Percentiles rank a stretch among this genome's conserved stretches.
Evolutionary conservation across 2,113 vertebrate genomes (phyloP).

Genomic region (Vicugna pacos): DNA sequence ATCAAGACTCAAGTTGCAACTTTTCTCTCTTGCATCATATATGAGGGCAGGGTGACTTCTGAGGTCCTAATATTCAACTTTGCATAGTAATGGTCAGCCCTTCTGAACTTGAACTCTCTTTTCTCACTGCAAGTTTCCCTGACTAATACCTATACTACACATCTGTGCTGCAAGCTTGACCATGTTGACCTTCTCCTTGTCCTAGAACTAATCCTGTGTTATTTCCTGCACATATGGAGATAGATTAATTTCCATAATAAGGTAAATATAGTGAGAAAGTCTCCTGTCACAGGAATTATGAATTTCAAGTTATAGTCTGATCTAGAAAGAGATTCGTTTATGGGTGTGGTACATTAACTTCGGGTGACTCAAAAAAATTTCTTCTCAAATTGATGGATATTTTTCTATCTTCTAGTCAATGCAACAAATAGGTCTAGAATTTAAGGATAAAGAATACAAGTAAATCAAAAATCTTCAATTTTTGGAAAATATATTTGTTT

Average conservation of each 20-base stretch:
- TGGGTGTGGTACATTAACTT: neutral
- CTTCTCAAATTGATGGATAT: neutral
- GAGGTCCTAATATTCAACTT: neutral
- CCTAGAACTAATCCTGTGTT: neutral
- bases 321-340: neutral
- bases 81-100: neutral
- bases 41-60: neutral
- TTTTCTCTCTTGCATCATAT: neutral
- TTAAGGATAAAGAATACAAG: neutral
- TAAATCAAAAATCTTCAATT: neutral
- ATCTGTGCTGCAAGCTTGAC: neutral
- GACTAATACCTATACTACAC: neutral
- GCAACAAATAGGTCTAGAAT: neutral
- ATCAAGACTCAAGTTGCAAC: neutral
- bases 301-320: neutral
- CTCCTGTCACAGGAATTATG: neutral
- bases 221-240: neutral
- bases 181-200: neutral
- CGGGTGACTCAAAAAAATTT: neutral
- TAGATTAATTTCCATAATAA: neutral
- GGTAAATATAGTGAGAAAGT: neutral
- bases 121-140: neutral
- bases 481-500: neutral
- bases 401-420: neutral
- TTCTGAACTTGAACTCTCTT: neutral